Evolutionary conservation across 1,140 invertebrate genomes (phyloP), one percentile per base, ranked within the genome.

Genomic region (Phocides pigmalion): DNA sequence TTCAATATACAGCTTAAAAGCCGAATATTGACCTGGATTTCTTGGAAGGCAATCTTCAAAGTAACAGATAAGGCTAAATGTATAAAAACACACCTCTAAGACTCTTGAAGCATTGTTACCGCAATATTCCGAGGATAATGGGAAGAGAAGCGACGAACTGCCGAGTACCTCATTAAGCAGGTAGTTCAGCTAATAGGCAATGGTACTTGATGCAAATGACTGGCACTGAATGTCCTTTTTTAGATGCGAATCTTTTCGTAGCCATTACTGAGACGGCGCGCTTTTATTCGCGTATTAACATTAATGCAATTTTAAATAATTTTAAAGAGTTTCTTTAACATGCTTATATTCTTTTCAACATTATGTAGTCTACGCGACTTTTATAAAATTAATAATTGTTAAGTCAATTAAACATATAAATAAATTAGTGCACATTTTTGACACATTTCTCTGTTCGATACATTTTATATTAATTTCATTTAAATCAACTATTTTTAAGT

Each of bases 151-250:
- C 42, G 42, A 14, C 16, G 25, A 59, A 59, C 56, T 59, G 20
- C 15, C 35, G 44, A 59, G 56, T 59, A 35, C 56, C 42, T 59
- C 56, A 59, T 59, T 59, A 59, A 59, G 8, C 56, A 47, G 56
- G 56, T 61, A 47, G 44, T 61, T 61, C 42, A 14, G 56, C 56
- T 61, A 61, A 61, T 61, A 61, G 56, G 42, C 28, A 19, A 47
- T 47, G 56, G 42, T 19, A 61, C 42, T 61, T 61, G 42, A 61
- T 61, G 56, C 42, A 61, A 61, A 61, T 61, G 20, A 61, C 56
- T 47, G 44, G 42, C 22, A 37, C 56, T 47, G 56, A 61, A 58
- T 46, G 56, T 47, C 42, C 25, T 47, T 47, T 47, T 61, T 28
- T 17, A 37, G 28, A 61, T 61, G 44, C 14, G 56, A 61, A 49